Evolutionary conservation across 1,140 invertebrate genomes (phyloP).

Genomic region (Drosophila pectinifera): DNA sequence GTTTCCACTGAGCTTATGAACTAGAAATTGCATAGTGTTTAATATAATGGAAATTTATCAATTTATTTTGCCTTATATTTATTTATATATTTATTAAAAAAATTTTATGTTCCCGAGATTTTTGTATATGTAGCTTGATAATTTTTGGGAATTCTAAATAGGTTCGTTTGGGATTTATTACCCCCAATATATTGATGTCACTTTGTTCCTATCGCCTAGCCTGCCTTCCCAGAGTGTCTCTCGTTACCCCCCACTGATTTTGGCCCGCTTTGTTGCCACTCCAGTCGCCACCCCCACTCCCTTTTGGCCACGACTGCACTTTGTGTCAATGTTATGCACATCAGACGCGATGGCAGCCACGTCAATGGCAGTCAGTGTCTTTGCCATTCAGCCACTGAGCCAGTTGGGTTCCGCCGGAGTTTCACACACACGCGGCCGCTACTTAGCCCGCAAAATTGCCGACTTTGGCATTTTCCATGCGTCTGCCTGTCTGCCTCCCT

Average conservation of each 20-base stretch:
- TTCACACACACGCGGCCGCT: conserved; percentile 26
- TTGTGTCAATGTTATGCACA: conserved; percentile 80
- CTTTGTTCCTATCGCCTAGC: conserved; percentile 20
- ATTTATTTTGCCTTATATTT: too few relatives aligned
- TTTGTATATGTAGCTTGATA: not conserved
- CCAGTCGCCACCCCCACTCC: not conserved
- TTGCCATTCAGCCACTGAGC: conserved; percentile 27
- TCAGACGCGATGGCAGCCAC: conserved; percentile 51
- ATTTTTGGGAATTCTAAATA: not conserved
- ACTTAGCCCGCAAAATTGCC: conserved; percentile 78
- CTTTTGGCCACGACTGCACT: conserved; percentile 49
- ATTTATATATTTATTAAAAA: too few relatives aligned
- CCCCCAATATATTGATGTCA: not conserved
- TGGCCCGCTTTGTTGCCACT: too few relatives aligned
- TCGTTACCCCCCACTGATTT: not conserved
- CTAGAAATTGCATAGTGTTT: not conserved
- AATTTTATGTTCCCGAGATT: too few relatives aligned
- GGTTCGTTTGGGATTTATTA: not conserved
- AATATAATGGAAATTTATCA: too few relatives aligned
- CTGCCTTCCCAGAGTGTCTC: conserved; percentile 10
- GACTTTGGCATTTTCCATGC: conserved; percentile 59
- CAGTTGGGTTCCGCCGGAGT: conserved; percentile 4
- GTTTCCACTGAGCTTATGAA: not conserved
- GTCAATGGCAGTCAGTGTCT: conserved; percentile 64
- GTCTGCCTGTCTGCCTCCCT: too few relatives aligned